Base-by-base conservation (phyloP, 2,797 vertebrate species). In the Catostomus latipinnis region DNA sequence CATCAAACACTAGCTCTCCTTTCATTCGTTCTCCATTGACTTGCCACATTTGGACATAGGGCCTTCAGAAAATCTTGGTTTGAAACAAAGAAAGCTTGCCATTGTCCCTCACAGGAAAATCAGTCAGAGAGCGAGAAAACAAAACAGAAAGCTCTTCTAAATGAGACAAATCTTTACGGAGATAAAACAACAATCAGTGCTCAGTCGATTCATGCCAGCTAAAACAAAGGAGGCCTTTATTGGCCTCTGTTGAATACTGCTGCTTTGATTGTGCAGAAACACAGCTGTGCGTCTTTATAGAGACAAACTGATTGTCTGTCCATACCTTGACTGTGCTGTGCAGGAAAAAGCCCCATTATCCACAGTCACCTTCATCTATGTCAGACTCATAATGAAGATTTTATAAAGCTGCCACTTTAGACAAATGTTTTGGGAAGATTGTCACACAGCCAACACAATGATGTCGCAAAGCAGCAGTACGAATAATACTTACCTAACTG, bases 261-360 rank as follows among this genome's bases (percentile, higher is more conserved):
- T 90, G 84, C 85, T 91, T 90, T 91, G 88, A 92, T 91, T 92
- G 90, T 89, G 88, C 76, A 84, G 88, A 82, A 85, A 83, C 86
- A 87, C 93, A 93, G 91, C 93, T 93, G 93, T 87, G 89, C 49
- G 82, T 90, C 87, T 92, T 90, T 84, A 92, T 91, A 78, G 89
- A 93, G 87, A 90, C 73, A 53, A 85, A 80, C 84, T 76, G 65
- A 89, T 93, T 92, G 91, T 93, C 86, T 89, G 78, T 87, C 86
- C 84, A 88, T 88, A 93, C 92, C 92, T 93, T 92, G 87, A 82
- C 84, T 86, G 82, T 80, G 81, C 82, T 84, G 80, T 56, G 84
- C 50, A 66, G 87, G 87, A 94, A 90, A 94, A 94, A 91, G 91
- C 82, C 34, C 86, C 87, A 90, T 93, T 94, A 92, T 96, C 92